Percentiles rank a stretch among this genome's conserved stretches.
Conservation (phyloP, 92 coral and sea anemone species). For the Siderastrea radians region DNA sequence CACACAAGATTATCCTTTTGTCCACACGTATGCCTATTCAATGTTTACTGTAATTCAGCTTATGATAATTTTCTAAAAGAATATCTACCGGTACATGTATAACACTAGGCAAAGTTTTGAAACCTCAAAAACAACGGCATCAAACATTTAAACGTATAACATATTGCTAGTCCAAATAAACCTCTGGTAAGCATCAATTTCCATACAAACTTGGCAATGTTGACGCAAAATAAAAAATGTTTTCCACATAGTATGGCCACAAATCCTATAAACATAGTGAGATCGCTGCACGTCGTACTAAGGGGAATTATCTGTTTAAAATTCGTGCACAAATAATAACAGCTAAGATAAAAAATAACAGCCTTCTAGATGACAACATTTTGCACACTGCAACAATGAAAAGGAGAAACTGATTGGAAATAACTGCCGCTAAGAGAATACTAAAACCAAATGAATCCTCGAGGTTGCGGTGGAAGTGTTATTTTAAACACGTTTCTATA, state of each 20-base stretch:
- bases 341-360: background rate
- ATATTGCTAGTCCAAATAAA: background rate
- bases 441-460: background rate
- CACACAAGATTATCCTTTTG: background rate
- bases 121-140: background rate
- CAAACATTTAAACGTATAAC: background rate
- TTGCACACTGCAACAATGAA: background rate
- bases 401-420: background rate
- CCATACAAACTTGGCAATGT: background rate
- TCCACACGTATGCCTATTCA: background rate
- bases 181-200: background rate
- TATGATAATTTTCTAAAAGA: too few relatives aligned
- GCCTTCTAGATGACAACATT: background rate
- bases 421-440: background rate
- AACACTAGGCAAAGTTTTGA: too few relatives aligned
- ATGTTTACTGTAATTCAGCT: background rate
- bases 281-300: too few relatives aligned
- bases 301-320: too few relatives aligned
- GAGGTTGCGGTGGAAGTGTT: background rate
- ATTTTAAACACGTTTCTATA: background rate
- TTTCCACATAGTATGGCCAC: background rate
- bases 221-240: background rate
- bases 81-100: too few relatives aligned
- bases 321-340: background rate
- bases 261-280: background rate